Evolutionary conservation across 2,888 invertebrate genomes (phyloP).

Genomic region (Gastracanthus pulcherrimus): DNA sequence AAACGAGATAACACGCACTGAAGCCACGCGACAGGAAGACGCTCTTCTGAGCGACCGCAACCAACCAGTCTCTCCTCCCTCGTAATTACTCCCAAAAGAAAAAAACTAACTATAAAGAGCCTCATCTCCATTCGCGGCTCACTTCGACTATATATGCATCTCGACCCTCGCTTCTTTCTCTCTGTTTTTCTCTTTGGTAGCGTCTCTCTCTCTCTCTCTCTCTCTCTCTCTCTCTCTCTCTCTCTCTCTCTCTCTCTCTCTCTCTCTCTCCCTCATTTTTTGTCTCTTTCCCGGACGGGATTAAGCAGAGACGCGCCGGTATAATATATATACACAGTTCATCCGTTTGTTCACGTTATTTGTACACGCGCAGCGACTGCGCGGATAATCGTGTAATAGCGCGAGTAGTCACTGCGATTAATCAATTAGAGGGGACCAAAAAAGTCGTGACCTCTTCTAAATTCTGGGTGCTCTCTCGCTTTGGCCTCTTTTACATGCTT

Average conservation of each 20-base stretch:
- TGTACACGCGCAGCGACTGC: slow-evolving; percentile 40
- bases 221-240: no score
- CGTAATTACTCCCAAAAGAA: slow-evolving; percentile 44
- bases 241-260: no score
- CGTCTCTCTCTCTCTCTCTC: no score
- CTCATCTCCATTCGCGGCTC: slow-evolving; percentile 27
- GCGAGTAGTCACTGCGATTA: slow-evolving; percentile 66
- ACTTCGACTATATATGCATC: slow-evolving; percentile 43
- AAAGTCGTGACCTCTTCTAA: slow-evolving; percentile 62
- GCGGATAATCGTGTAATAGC: slow-evolving; percentile 69
- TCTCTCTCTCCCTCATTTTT: slow-evolving; percentile 43
- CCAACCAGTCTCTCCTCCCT: neutral
- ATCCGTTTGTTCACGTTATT: neutral
- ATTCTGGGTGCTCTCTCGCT: slow-evolving; percentile 39
- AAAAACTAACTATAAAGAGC: slow-evolving; percentile 53
- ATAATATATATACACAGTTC: neutral
- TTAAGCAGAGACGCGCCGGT: neutral
- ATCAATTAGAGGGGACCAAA: slow-evolving; percentile 68
- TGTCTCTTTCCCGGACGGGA: neutral
- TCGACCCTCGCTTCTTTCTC: no score
- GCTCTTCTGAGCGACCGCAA: slow-evolving; percentile 64
- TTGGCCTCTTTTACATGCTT: neutral
- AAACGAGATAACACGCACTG: slow-evolving; percentile 69
- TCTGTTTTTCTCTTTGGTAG: no score
- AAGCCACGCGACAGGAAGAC: slow-evolving; percentile 77